Evolutionary conservation across 1,140 invertebrate genomes (phyloP), one percentile per base, ranked within the genome.

Genomic region (Idris sp.): DNA sequence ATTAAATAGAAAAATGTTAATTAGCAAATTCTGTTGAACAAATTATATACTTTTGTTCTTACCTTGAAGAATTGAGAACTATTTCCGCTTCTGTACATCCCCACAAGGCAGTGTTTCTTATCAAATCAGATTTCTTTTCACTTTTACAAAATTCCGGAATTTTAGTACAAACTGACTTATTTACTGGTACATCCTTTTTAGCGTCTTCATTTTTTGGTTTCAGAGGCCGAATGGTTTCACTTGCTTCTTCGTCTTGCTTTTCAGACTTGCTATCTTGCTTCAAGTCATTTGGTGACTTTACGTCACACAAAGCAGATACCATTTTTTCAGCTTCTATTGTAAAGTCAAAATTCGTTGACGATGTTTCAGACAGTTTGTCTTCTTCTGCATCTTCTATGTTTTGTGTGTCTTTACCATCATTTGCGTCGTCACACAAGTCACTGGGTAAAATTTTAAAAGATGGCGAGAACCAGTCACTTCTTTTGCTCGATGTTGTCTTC

Each of bases 311-410:
- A 2, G 82, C 83, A 0, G 84, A 86, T 0, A 85, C 84, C 84
- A 86, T 86, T 19, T 85, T 84, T 9, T 86, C 84, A 10, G 84
- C 84, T 35, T 86, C 84, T 10, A 86, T 83, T 0, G 84, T 85
- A 30, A 86, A 86, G 31, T 86, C 82, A 44, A 86, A 86, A 59
- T 77, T 84, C 2, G 67, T 44, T 14, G 80, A 83, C 0, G 83
- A 85, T 6, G 83, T 80, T 65, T 84, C 84, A 0, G 82, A 84
- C 9, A 76, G 71, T 30, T 54, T 74, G 6, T 86, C 83, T 2
- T 84, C 82, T 1, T 68, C 68, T 0, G 25, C 38, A 22, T 22
- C 19, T 77, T 78, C 1, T 53, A 11, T n/a, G 4, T 51, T 35
- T 10, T 13, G 13, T 0, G 4, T 6, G 1, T 43, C 41, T 14